These are phyloP conservation scores for Molothrus aeneus DNA, from an alignment of 2,797 vertebrate species.

Conservation along the genomic window DNA sequence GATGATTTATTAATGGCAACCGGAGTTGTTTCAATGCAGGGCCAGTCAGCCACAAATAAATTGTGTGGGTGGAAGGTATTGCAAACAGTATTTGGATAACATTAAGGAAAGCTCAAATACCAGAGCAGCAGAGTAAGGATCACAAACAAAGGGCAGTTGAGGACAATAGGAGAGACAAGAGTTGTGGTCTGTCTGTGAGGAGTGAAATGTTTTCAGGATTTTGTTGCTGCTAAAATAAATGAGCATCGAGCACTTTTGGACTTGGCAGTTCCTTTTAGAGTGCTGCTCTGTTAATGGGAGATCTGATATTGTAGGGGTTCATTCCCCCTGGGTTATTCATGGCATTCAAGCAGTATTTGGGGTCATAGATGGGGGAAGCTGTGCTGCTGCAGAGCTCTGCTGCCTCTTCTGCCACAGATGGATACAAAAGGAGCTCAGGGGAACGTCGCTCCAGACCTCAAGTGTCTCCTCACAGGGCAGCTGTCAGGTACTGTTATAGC, in stretches of 20 bases:
- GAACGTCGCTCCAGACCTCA: not conserved
- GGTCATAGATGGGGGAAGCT: not conserved
- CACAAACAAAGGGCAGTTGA: not conserved
- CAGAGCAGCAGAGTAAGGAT: not conserved
- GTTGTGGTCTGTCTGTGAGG: not conserved
- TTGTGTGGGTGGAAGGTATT: not conserved
- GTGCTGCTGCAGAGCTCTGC: not conserved
- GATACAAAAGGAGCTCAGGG: not conserved
- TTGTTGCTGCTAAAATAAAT: not conserved
- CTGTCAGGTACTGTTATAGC: not conserved
- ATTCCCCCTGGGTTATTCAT: not conserved
- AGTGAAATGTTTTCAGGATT: not conserved
- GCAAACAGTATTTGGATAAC: not conserved
- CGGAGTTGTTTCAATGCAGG: not conserved
- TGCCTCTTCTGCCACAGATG: not conserved
- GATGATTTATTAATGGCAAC: not conserved
- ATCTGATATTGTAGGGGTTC: rapidly evolving
- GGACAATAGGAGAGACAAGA: not conserved
- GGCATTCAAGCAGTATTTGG: not conserved
- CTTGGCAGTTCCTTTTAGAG: not conserved
- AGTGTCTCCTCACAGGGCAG: not conserved
- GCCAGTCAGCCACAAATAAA: not conserved
- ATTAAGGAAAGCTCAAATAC: slow-evolving; percentile 12
- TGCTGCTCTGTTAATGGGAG: not conserved
- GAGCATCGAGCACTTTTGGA: not conserved